These are phyloP conservation scores for Lethrus apterus DNA, from an alignment of 1,140 invertebrate genomes.

Conservation along the genomic window DNA sequence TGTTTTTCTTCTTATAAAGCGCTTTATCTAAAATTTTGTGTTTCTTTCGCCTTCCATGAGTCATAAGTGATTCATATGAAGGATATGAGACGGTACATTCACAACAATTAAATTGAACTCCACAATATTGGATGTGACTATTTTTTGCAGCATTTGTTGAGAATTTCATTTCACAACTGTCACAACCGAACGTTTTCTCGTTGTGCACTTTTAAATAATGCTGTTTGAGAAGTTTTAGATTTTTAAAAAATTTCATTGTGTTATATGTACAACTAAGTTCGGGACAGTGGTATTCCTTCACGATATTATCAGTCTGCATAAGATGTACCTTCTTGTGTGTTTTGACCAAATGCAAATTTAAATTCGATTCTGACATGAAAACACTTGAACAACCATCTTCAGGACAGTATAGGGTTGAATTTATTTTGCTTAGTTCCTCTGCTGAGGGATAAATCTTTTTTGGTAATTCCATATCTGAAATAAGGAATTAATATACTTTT, in stretches of 20 bases:
- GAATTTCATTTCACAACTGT: constrained; percentile 49
- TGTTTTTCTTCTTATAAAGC: constrained; percentile 13
- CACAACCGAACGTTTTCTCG: constrained; percentile 47
- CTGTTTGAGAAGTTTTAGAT: constrained; percentile 41
- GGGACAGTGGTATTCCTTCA: constrained; percentile 35
- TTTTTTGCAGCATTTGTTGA: constrained; percentile 44
- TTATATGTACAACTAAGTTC: constrained; percentile 31
- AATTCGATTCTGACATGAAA: constrained; percentile 37
- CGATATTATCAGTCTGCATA: not conserved
- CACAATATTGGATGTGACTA: constrained; percentile 46
- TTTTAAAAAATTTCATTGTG: constrained; percentile 30
- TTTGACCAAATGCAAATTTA: constrained; percentile 35
- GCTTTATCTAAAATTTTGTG: constrained; percentile 40
- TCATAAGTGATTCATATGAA: constrained; percentile 50
- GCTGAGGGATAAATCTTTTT: constrained; percentile 30
- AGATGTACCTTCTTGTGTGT: constrained; percentile 32
- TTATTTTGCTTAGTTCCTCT: constrained; percentile 26
- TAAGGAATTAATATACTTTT: too few species aligned
- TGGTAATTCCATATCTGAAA: constrained; percentile 3
- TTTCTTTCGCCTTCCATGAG: constrained; percentile 48
- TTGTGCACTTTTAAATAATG: constrained; percentile 58
- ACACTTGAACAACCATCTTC: constrained; percentile 29
- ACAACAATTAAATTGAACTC: constrained; percentile 44
- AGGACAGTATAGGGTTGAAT: constrained; percentile 35
- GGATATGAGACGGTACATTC: constrained; percentile 47